Base-by-base conservation (phyloP, 2,113 vertebrate genomes). In the Camarhynchus parvulus region DNA sequence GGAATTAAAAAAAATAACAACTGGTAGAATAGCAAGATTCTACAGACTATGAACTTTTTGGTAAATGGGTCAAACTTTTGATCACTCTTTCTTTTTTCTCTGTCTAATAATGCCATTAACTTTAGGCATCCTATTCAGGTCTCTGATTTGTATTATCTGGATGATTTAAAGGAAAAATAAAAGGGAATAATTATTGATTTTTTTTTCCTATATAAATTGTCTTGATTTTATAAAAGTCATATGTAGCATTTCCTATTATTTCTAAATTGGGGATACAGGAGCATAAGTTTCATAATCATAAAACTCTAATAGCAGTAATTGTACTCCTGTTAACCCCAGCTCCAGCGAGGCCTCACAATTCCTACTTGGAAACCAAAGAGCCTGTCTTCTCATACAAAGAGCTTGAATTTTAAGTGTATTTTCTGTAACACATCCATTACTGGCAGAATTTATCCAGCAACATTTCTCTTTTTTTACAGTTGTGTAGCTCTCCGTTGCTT, bases 381-480 rank as follows among this genome's bases (percentile, higher is more conserved):
- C 75, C 55, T 90, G 79, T 93, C 61, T 91, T 56, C 86, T 84
- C 28, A 70, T 69, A 91, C 69, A 79, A 79, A 92, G 72, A 91
- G 52, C 70, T 46, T 81, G 90, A 92, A 90, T 94, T 90, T 94
- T 83, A 96, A 94, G 52, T 93, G 21, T 89, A 64, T 95, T 90
- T 96, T 86, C 82, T 81, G 67, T 92, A 85, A 93, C 55, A 88
- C 75, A 81, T 91, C 63, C 76, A 56, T 92, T 96, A 92, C 85
- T 92, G 75, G 70, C 75, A 73, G 84, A 91, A 85, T 89, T 95
- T 92, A 94, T 72, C 67, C 89, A 89, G 88, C 64, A 81, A 90
- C 35, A 23, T 83, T 85, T 76, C 24, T 39, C 25, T 41, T 75
- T 76, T 83, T 83, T 89, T 79, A 80, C 78, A 90, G n/a, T 80